Evolutionary conservation across 2,797 vertebrate genomes (phyloP).

Genomic region (Epinephelus coioides): DNA sequence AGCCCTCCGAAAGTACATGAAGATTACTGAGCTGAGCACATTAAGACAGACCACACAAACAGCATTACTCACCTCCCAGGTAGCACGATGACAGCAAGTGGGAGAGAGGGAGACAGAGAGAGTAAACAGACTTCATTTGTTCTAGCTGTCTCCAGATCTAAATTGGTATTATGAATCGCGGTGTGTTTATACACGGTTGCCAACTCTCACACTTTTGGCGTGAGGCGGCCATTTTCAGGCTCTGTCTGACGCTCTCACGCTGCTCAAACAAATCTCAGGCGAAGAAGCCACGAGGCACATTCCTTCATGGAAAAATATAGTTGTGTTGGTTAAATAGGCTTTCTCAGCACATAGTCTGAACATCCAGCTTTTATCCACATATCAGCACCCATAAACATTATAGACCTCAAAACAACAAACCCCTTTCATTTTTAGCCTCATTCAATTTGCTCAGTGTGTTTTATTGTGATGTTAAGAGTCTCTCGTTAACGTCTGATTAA

Average conservation of each 20-base stretch:
- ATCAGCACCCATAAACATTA: not conserved
- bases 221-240: not conserved
- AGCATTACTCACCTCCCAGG: conserved; percentile 70
- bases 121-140: conserved; percentile 53
- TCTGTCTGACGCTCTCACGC: conserved; percentile 11
- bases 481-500: not conserved
- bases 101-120: conserved; percentile 36
- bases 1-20: conserved; percentile 76
- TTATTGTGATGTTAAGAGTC: not conserved
- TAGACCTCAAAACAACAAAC: not conserved
- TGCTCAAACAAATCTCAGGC: conserved; percentile 21
- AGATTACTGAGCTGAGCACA: conserved; percentile 77
- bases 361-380: conserved; percentile 1
- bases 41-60: conserved; percentile 74
- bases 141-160: conserved; percentile 37
- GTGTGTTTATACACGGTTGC: conserved; percentile 31
- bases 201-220: conserved; percentile 17
- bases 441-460: not conserved
- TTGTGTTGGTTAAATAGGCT: conserved; percentile 15
- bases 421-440: not conserved
- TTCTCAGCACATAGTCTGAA: conserved; percentile 1
- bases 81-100: conserved; percentile 51
- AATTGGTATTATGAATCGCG: conserved; percentile 59
- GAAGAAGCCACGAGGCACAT: conserved; percentile 1
- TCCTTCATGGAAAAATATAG: not conserved